Conservation (phyloP, 2,113 vertebrate genomes). For the Cheirogaleus medius region DNA sequence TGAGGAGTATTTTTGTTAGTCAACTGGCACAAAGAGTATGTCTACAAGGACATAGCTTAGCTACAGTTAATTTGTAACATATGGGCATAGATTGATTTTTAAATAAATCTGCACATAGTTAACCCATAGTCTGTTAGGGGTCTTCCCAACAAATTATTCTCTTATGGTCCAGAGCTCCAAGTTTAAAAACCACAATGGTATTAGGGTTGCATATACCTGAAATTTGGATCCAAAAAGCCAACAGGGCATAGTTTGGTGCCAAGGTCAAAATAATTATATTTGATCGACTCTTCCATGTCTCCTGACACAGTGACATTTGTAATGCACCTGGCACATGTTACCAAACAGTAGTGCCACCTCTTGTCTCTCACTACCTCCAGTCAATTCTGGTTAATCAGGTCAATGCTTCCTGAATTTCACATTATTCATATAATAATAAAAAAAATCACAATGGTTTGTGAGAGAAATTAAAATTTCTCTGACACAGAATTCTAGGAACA, state of each 20-base stretch:
- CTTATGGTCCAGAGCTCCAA: background rate
- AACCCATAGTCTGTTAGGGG: background rate
- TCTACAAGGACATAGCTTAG: background rate
- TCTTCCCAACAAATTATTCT: slow-evolving; percentile 2
- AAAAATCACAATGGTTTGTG: background rate
- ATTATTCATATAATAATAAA: background rate
- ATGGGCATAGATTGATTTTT: background rate
- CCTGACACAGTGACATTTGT: background rate
- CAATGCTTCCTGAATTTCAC: background rate
- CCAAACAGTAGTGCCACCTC: background rate
- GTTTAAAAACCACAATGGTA: background rate
- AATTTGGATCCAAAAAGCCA: background rate
- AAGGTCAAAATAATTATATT: background rate
- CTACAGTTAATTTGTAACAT: background rate
- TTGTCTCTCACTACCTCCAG: background rate
- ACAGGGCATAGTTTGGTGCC: background rate
- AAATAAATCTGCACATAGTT: background rate
- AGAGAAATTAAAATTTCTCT: background rate
- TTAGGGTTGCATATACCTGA: background rate
- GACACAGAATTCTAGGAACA: background rate
- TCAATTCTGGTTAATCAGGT: background rate
- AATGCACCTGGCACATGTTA: background rate
- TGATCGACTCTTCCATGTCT: background rate
- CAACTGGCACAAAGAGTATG: background rate
- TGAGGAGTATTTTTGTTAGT: background rate